Evolutionary conservation across 2,113 vertebrate genomes (phyloP).

Genomic region (Sapajus apella): DNA sequence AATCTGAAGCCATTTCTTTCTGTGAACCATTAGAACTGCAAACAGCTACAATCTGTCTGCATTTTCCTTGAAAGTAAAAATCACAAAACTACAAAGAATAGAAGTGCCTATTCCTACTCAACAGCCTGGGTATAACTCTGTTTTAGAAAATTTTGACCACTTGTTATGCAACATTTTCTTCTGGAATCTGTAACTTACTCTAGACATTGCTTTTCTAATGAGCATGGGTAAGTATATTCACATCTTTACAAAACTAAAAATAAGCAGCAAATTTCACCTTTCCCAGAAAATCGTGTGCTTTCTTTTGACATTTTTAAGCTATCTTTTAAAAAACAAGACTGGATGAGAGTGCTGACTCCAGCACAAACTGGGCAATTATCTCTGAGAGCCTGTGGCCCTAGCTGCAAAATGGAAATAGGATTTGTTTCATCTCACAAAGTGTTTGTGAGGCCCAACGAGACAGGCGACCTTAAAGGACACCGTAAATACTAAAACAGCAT

Average conservation of each 20-base stretch:
- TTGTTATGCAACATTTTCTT: slow-evolving; percentile 53
- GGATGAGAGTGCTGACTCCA: not conserved
- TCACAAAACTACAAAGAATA: slow-evolving; percentile 5
- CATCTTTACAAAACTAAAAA: slow-evolving; percentile 15
- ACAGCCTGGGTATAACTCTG: not conserved
- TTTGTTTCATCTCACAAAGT: not conserved
- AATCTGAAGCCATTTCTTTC: slow-evolving; percentile 47
- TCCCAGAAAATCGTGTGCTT: not conserved
- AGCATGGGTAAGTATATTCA: not conserved
- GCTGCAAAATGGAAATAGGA: not conserved
- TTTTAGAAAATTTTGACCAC: slow-evolving; percentile 41
- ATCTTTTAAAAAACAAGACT: not conserved
- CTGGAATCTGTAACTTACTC: slow-evolving; percentile 5
- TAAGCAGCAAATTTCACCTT: slow-evolving; percentile 26
- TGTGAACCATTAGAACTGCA: slow-evolving; percentile 36
- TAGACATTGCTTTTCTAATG: slow-evolving; percentile 6
- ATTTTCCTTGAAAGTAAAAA: slow-evolving; percentile 75
- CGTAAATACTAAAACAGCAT: not conserved
- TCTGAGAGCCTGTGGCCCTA: not conserved
- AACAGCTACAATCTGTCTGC: slow-evolving; percentile 67
- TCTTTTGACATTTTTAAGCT: not conserved
- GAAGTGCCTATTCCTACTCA: slow-evolving; percentile 8
- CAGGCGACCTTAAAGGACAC: not conserved
- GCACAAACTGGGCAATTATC: not conserved
- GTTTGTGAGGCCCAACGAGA: not conserved